Conservation (phyloP, 2,888 invertebrate species). For the Lamellibrachia columna region DNA sequence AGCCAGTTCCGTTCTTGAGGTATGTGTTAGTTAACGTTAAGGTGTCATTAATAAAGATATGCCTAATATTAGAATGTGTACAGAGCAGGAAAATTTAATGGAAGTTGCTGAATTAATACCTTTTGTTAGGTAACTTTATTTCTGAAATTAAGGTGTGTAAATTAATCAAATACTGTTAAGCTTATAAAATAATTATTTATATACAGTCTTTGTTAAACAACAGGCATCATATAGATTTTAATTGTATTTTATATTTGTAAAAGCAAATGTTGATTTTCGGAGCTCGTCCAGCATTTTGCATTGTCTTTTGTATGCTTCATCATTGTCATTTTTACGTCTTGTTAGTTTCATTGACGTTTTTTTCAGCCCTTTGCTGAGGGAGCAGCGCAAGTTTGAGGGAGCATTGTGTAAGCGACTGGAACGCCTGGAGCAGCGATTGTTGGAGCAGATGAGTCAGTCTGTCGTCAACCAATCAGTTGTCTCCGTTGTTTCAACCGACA, state of each 20-base stretch:
- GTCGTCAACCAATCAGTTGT: background rate
- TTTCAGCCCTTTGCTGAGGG: conserved; percentile 49
- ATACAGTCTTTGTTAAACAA: no score
- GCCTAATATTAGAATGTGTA: background rate
- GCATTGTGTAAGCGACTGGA: conserved; percentile 45
- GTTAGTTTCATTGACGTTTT: background rate
- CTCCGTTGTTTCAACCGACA: background rate
- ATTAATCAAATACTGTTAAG: background rate
- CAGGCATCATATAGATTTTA: no score
- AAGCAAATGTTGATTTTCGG: no score
- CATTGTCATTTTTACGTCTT: background rate
- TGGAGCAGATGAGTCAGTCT: conserved; percentile 35
- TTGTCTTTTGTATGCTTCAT: background rate
- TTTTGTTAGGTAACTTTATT: no score
- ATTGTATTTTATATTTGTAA: no score
- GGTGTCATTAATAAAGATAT: background rate
- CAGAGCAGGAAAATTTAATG: background rate
- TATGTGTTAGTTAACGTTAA: background rate
- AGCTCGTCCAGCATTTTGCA: no score
- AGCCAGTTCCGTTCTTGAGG: conserved; percentile 7
- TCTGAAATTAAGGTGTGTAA: no score
- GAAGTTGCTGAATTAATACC: background rate
- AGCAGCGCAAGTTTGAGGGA: conserved; percentile 42
- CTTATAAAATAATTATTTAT: background rate
- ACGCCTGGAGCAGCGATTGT: conserved; percentile 46